Conservation (phyloP, 2,113 vertebrate species). For the Papio anubis region DNA sequence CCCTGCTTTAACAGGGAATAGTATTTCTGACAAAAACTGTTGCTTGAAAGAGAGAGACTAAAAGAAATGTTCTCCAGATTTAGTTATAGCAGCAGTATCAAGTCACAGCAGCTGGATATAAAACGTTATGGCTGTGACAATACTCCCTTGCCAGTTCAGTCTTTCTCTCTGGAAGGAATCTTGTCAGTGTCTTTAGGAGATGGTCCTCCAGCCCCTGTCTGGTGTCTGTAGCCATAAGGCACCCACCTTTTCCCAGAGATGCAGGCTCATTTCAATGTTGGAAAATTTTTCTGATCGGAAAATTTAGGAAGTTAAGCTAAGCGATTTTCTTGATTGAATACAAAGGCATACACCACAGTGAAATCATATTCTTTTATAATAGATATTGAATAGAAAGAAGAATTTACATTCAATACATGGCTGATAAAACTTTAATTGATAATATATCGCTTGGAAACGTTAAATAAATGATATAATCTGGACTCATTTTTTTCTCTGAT, state of each 20-base stretch:
- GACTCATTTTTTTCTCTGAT: neutral
- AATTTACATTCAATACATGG: neutral
- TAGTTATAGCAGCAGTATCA: too few species aligned
- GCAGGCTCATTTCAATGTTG: neutral
- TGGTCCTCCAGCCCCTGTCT: neutral
- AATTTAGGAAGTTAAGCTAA: neutral
- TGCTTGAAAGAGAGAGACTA: neutral
- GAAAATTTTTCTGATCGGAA: neutral
- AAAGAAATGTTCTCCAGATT: neutral
- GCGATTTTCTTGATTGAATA: neutral
- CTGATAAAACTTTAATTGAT: conserved; percentile 36
- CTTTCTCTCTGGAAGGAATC: neutral
- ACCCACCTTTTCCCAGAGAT: neutral
- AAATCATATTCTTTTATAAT: neutral
- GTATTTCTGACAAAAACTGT: neutral
- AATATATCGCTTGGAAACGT: conserved; percentile 24
- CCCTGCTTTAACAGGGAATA: neutral
- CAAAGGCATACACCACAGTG: neutral
- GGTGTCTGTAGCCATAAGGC: neutral
- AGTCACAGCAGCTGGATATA: neutral
- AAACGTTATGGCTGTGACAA: too few species aligned
- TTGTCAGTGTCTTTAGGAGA: accelerated
- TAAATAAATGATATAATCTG: neutral
- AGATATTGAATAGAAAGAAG: neutral
- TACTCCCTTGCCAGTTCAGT: neutral